Evolutionary conservation across 2,113 vertebrate genomes (phyloP).

Genomic region (Bubo bubo): DNA sequence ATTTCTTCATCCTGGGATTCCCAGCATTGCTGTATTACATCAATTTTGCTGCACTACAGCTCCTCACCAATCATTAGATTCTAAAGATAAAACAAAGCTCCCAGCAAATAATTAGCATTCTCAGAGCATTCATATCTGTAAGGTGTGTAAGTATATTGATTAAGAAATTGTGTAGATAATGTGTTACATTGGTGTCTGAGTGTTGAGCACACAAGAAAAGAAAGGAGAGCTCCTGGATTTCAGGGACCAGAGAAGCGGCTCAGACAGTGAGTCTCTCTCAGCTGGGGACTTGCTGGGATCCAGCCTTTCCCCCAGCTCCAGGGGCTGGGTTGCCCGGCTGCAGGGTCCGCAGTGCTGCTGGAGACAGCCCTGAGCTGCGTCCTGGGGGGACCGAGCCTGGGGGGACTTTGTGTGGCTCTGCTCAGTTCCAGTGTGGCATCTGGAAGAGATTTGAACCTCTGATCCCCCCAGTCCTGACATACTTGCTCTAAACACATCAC

Average conservation of each 20-base stretch:
- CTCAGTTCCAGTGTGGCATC: background rate
- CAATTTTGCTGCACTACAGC: background rate
- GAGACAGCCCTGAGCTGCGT: background rate
- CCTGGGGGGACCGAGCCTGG: background rate
- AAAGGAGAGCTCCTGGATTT: background rate
- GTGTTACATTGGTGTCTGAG: fast-evolving
- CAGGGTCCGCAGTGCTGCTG: background rate
- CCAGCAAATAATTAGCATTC: background rate
- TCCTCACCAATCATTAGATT: background rate
- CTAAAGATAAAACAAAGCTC: background rate
- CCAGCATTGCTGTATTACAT: background rate
- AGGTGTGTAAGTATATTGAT: background rate
- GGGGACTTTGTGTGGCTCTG: background rate
- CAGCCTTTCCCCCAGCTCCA: background rate
- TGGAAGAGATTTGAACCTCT: background rate
- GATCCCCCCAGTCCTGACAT: background rate
- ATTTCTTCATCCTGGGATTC: background rate
- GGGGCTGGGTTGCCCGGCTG: fast-evolving
- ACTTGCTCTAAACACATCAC: background rate
- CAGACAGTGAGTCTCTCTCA: background rate
- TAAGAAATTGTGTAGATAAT: background rate
- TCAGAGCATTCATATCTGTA: background rate
- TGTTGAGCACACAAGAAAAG: background rate
- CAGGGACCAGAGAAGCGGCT: background rate
- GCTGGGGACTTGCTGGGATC: background rate